A percentile compares a stretch with the other conserved stretches of the same genome.
Conservation (phyloP, 1,140 invertebrate genomes). For the Magallana angulata region DNA sequence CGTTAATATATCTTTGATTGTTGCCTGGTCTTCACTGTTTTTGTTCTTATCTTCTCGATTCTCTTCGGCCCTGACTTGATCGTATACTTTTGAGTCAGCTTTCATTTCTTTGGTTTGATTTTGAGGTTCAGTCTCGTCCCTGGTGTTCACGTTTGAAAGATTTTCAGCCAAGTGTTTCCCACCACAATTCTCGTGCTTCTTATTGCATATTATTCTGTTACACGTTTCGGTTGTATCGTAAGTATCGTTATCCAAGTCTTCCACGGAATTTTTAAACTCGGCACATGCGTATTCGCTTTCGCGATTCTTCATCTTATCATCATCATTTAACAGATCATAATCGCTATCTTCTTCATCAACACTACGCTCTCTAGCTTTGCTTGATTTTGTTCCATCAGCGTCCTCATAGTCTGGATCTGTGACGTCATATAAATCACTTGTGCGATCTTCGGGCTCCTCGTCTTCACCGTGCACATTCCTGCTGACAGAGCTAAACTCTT, state of each 20-base stretch:
- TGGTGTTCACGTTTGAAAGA: background rate
- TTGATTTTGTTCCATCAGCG: background rate
- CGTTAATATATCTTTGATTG: no score
- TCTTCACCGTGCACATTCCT: background rate
- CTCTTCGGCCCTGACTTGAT: background rate
- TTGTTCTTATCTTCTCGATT: no score
- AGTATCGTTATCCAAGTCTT: background rate
- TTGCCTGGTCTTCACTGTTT: no score
- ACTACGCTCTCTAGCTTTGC: background rate
- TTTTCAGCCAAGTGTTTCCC: background rate
- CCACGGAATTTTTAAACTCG: background rate
- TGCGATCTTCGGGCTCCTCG: background rate
- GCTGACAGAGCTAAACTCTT: background rate
- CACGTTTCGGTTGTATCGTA: conserved; percentile 20
- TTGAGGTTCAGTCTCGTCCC: background rate
- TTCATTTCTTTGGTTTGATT: background rate
- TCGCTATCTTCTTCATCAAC: background rate
- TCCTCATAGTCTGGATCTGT: conserved; percentile 13
- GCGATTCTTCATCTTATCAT: background rate
- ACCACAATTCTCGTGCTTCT: background rate
- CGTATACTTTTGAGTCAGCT: background rate
- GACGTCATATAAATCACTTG: conserved; percentile 7
- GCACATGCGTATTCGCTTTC: background rate
- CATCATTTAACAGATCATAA: background rate
- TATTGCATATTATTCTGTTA: conserved; percentile 1